These are phyloP conservation scores for Ondatra zibethicus DNA, from an alignment of 2,113 vertebrate genomes.

Conservation along the genomic window DNA sequence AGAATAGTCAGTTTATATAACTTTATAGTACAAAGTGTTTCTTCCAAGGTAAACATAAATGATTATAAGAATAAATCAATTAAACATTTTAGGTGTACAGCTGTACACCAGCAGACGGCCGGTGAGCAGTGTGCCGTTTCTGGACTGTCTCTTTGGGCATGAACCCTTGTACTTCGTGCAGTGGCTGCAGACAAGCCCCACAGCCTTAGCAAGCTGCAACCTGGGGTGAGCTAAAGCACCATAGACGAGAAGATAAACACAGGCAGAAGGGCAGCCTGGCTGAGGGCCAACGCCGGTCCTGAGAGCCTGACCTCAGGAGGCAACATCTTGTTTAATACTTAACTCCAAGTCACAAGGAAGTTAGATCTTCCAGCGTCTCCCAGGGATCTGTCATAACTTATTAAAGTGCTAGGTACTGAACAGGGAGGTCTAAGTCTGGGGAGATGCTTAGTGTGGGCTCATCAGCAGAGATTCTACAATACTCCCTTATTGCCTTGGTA, in stretches of 20 bases:
- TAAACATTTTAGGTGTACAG: not conserved
- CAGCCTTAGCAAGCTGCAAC: conserved; percentile 47
- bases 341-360: not conserved
- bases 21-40: conserved; percentile 18
- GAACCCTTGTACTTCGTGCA: conserved; percentile 7
- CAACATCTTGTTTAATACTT: conserved; percentile 31
- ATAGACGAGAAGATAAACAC: conserved; percentile 27
- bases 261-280: conserved; percentile 8
- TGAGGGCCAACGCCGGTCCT: not conserved
- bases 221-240: conserved; percentile 2
- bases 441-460: not conserved
- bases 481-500: not conserved
- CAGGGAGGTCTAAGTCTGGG: not conserved
- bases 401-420: not conserved
- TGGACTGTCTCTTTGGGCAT: not conserved
- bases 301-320: not conserved
- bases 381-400: not conserved
- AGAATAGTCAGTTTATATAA: not conserved
- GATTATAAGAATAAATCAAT: conserved; percentile 1
- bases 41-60: not conserved
- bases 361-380: not conserved
- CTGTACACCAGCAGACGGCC: not conserved
- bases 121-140: not conserved
- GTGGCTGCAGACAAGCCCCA: not conserved
- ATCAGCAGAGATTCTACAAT: not conserved